Percentiles rank a stretch among this genome's conserved stretches.
phyloP scores from a whole-genome alignment of 2,113 vertebrate species.

The Crotophaga sulcirostris region DNA sequence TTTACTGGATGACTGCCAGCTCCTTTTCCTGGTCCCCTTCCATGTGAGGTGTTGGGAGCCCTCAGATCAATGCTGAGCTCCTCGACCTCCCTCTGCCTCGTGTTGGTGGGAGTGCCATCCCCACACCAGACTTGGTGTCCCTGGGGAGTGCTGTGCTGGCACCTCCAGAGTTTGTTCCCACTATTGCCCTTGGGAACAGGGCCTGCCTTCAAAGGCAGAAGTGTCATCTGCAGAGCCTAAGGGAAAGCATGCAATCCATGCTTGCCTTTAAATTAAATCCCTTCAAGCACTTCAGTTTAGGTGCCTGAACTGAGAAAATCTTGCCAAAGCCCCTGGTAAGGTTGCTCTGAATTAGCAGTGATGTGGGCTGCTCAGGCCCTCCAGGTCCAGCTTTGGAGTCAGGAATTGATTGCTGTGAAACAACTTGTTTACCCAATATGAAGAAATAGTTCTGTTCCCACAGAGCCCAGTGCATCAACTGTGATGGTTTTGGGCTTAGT shows the following conservation, averaged over 20 bases:
- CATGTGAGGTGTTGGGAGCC: not conserved
- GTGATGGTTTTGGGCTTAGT: rapidly evolving
- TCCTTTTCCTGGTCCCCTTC: not conserved
- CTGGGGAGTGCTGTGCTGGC: not conserved
- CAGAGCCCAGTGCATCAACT: not conserved
- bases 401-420: not conserved
- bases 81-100: not conserved
- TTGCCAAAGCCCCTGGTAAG: not conserved
- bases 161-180: not conserved
- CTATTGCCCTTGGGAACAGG: not conserved
- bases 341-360: rapidly evolving
- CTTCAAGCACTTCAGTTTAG: not conserved
- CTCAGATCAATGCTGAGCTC: not conserved
- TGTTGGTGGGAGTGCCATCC: not conserved
- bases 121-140: not conserved
- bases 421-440: not conserved
- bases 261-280: not conserved
- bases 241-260: not conserved
- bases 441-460: not conserved
- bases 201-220: not conserved
- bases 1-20: not conserved
- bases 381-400: rapidly evolving
- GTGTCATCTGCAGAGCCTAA: not conserved
- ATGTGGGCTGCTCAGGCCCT: not conserved
- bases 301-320: not conserved